A percentile compares a stretch with the other conserved stretches of the same genome.
Conservation (phyloP, 2,888 invertebrate species). For the Pyrrhia umbra region DNA sequence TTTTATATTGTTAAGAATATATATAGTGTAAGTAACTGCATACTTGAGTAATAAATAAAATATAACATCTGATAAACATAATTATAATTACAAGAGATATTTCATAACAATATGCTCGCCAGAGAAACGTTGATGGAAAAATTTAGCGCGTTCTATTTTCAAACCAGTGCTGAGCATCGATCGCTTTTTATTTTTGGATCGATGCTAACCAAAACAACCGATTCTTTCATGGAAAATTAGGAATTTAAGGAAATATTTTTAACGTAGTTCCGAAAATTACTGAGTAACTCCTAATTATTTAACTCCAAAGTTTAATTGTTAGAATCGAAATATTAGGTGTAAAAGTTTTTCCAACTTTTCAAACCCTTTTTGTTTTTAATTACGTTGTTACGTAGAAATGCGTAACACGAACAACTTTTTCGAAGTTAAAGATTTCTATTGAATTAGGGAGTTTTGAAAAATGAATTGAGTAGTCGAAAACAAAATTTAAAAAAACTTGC, state of each 20-base stretch:
- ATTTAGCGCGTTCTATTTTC: slow-evolving; percentile 29
- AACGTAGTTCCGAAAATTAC: not conserved
- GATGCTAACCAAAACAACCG: slow-evolving; percentile 34
- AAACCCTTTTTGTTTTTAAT: slow-evolving; percentile 32
- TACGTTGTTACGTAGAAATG: slow-evolving; percentile 15
- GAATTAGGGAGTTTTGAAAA: slow-evolving; percentile 3
- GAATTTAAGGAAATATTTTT: not conserved
- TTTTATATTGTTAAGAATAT: too few relatives aligned
- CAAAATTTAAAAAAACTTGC: too few relatives aligned
- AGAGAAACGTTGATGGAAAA: slow-evolving; percentile 15
- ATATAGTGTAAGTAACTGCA: too few relatives aligned
- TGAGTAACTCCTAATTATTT: not conserved
- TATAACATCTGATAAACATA: too few relatives aligned
- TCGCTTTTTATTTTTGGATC: slow-evolving; percentile 34
- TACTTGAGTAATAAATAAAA: too few relatives aligned
- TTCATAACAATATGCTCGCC: slow-evolving; percentile 19
- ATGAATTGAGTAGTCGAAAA: not conserved
- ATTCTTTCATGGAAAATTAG: slow-evolving; percentile 13
- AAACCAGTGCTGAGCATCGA: not conserved
- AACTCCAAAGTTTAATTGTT: not conserved
- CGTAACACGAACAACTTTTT: not conserved
- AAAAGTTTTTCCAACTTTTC: slow-evolving; percentile 20
- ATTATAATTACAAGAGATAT: slow-evolving; percentile 3
- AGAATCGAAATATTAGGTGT: not conserved
- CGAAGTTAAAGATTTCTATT: slow-evolving; percentile 1